These are phyloP conservation scores for Scortum barcoo DNA, from an alignment of 2,113 vertebrate species.

Conservation along the genomic window DNA sequence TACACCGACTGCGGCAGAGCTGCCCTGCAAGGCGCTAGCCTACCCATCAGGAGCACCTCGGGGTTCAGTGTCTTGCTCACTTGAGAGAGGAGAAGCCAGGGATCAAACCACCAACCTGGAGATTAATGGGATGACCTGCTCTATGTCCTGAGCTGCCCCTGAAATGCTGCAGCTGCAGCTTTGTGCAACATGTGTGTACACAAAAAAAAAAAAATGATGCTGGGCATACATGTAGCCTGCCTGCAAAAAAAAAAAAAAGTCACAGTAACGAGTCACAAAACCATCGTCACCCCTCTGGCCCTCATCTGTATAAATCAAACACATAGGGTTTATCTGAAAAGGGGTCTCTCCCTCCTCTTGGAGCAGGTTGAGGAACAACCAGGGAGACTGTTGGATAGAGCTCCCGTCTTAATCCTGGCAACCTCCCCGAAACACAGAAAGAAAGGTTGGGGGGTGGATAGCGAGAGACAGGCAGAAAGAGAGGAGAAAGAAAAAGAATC, in stretches of 20 bases:
- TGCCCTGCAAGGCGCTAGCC: too few relatives aligned
- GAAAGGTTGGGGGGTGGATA: constrained; percentile 32
- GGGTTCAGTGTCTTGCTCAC: too few relatives aligned
- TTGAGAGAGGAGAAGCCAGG: too few relatives aligned
- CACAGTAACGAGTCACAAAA: constrained; percentile 37
- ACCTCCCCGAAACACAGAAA: constrained; percentile 46
- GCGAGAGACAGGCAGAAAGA: constrained; percentile 39
- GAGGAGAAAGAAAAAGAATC: constrained; percentile 43
- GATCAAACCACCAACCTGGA: too few relatives aligned
- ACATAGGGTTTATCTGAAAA: constrained; percentile 23
- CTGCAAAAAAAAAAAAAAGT: too few relatives aligned
- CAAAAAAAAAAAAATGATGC: constrained; percentile 11
- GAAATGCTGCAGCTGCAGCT: constrained; percentile 15
- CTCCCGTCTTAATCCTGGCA: constrained; percentile 51
- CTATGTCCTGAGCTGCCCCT: too few relatives aligned
- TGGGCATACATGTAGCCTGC: constrained; percentile 11
- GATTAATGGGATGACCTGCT: too few relatives aligned
- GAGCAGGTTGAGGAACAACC: constrained; percentile 34
- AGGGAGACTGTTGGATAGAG: constrained; percentile 47
- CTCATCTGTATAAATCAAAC: constrained; percentile 43
- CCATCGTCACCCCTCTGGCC: background rate
- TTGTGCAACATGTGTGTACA: constrained; percentile 2
- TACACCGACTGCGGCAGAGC: too few relatives aligned
- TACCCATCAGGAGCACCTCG: too few relatives aligned
- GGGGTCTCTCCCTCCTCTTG: constrained; percentile 29